Base-by-base conservation (phyloP, 2,888 invertebrate genomes). In the Eupithecia subfuscata region DNA sequence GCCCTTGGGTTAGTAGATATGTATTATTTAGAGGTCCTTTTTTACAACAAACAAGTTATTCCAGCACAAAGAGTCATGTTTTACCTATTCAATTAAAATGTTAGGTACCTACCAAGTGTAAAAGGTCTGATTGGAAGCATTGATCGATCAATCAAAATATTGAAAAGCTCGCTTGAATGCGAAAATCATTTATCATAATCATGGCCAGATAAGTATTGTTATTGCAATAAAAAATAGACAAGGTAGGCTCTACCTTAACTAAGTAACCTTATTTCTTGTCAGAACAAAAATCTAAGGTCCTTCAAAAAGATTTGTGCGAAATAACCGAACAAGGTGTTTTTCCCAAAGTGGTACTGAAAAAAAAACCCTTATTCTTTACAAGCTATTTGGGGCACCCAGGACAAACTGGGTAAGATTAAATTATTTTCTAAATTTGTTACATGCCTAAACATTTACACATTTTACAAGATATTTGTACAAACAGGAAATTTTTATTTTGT, bases 71-170 rank as follows among this genome's bases (percentile, higher is more conserved):
- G 22, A 60, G 11, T 60, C 25, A 60, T 25, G 11, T 56, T 56
- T 0, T 25, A 60, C 25, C 60, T 60, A 25, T 60, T 25, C 60
- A 60, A 60, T 60, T 60, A 25, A 60, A 52, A 56, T n/a, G 11
- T 52, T 60, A 56, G 6, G 48, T 48, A 18, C 48, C n/a, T 25
- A 71, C 71, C 63, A 75, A 73, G 77, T 69, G 70, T 76, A 76
- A 75, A 78, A 68, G 37, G 72, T 63, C 56, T 79, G 73, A 78
- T 81, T 81, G 69, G 52, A 71, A 63, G 74, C 71, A 81, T 81
- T 78, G 75, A 79, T 73, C 69, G 70, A 69, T 81, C 81, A 79
- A 79, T 79, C 79, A 81, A 71, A 5, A 16, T 69, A 74, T 74
- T 76, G 34, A 75, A 79, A 75, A 79, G 75, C 75, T 75, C 48